Base-by-base conservation (phyloP, 2,113 vertebrate species). In the Egretta garzetta region DNA sequence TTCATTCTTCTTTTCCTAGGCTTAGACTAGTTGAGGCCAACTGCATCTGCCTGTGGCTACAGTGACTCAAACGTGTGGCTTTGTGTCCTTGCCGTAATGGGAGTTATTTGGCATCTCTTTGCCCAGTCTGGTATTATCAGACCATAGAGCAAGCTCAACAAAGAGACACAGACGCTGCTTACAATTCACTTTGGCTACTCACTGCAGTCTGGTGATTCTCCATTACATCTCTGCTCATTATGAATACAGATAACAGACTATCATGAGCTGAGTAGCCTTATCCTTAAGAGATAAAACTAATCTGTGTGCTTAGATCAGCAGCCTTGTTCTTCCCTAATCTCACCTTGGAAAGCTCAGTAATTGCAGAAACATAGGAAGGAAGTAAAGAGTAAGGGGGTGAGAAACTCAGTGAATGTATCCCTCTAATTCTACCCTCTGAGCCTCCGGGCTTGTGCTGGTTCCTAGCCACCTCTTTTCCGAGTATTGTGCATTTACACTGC, bases 161-260 rank as follows among this genome's bases (percentile, higher is more conserved):
- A 45, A 93, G 74, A 84, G 52, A 52, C 59, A 35, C 82, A 89
- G 80, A 20, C 9, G 0, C 87, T 94, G 95, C 47, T 95, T 56
- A 45, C 3, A 37, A 92, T 94, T 95, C 91, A 8, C 81, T 92
- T 55, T 27, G 75, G 75, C 90, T 82, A 2, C 90, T 95, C 74
- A 58, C 92, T 95, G 91, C 91, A 84, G 85, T n/a, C 90, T 74
- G 81, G 80, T 70, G 80, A 59, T 73, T 96, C 84, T 94, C 72
- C 81, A 75, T 94, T 52, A 52, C 88, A 91, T 90, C 96, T 88
- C 81, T 55, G 92, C 90, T 95, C 95, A 75, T 97, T 96, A 96
- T 63, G 62, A 86, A 43, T 24, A 35, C 86, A 90, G 94, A 96
- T 96, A 98, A 94, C 64, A 74, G 60, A 58, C 35, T 64, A 93